Evolutionary conservation across 2,113 vertebrate species (phyloP), one percentile per base, ranked within the genome.

Genomic region (Castor canadensis): DNA sequence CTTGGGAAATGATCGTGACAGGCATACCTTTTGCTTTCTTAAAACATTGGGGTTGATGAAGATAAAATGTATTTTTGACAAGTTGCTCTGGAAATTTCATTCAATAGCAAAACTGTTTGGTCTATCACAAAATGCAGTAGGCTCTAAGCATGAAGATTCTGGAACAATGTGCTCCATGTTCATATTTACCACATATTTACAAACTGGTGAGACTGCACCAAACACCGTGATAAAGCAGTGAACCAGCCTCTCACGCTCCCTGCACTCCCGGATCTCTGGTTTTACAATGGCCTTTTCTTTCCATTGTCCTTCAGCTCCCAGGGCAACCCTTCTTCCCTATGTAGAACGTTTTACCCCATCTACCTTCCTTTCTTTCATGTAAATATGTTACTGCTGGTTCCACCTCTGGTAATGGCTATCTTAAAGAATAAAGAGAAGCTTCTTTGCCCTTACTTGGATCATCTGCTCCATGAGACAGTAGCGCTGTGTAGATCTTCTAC

Each of bases 161-260:
- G 17, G 32, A n/a, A 3, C 45, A 52, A 35, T n/a, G n/a, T n/a
- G 54, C 54, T 56, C 54, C 77, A 26, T 13, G 2, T 32, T 52
- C 35, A 16, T 54, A 3, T 24, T 30, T 47, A 2, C 30, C 19
- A 1, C 38, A 79, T 52, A 20, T n/a, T 58, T 58, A 30, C 30
- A 56, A 45, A 26, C 8, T 4, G 0, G 1, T 1, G 38, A 40
- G 32, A 6, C 40, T 6, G 64, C 4, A 16, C 35, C 77, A 56
- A 11, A 30, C 5, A 6, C 11, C 12, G 58, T 11, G 11, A 54
- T 1, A 17, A 47, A 49, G 64, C 12, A 19, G 30, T 43, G 16
- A 54, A 4, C 11, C 17, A 12, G 12, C 10, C 56, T 11, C 3
- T 3, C 28, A 9, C 0, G 6, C 22, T 5, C 6, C 1, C n/a